Conservation (phyloP, 2,113 vertebrate species). For the Scolopax mira region DNA sequence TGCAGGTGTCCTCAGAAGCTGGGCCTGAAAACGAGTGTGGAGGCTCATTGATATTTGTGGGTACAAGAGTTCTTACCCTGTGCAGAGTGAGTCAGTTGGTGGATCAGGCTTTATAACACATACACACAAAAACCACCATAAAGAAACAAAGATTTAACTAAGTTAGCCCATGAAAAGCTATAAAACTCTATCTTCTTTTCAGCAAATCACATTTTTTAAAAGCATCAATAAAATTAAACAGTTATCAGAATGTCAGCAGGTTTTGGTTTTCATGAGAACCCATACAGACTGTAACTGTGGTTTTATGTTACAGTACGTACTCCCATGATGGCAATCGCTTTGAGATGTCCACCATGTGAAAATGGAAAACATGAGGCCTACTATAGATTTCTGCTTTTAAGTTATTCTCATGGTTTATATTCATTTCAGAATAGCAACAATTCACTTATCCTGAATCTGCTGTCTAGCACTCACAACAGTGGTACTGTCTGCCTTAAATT, state of each 20-base stretch:
- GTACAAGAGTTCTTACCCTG: fast-evolving
- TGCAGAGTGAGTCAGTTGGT: background rate
- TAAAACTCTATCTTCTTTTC: background rate
- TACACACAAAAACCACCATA: background rate
- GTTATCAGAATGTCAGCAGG: constrained; percentile 23
- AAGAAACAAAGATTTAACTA: background rate
- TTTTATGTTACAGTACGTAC: constrained; percentile 12
- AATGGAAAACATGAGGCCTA: background rate
- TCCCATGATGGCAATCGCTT: background rate
- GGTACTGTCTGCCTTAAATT: background rate
- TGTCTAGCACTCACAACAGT: background rate
- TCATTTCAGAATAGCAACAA: background rate
- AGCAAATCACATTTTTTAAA: background rate
- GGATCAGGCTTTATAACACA: background rate
- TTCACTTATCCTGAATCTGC: background rate
- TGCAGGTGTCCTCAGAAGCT: background rate
- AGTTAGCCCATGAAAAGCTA: background rate
- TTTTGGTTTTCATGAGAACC: constrained; percentile 30
- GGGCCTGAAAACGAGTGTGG: background rate
- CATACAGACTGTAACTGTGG: background rate
- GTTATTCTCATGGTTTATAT: background rate
- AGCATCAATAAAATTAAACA: background rate
- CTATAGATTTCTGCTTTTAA: background rate
- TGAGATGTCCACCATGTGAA: background rate
- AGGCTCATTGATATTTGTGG: fast-evolving